Evolutionary conservation across 2,113 vertebrate genomes (phyloP).

Genomic region (Rhinoptilus africanus): DNA sequence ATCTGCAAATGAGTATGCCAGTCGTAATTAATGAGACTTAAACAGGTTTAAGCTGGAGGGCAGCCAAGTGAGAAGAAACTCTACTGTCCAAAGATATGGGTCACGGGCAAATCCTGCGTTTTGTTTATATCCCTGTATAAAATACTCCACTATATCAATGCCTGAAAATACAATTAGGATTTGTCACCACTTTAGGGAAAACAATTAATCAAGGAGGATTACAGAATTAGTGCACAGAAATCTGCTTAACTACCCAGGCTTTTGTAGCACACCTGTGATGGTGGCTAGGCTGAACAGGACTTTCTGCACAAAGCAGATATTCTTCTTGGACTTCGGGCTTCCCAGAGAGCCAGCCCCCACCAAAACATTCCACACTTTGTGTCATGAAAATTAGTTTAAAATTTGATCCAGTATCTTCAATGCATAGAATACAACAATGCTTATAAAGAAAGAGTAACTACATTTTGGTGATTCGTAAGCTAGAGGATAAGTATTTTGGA

Average conservation of each 20-base stretch:
- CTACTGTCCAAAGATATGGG: neutral
- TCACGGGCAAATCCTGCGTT: neutral
- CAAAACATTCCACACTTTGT: neutral
- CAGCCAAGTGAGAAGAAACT: neutral
- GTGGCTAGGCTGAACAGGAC: neutral
- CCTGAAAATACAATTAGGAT: conserved; percentile 42
- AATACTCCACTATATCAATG: neutral
- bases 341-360: neutral
- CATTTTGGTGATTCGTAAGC: neutral
- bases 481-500: neutral
- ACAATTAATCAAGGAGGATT: conserved; percentile 43
- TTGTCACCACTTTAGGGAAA: conserved; percentile 8
- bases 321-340: neutral
- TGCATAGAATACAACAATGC: neutral
- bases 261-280: neutral
- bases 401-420: neutral
- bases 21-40: neutral
- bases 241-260: neutral
- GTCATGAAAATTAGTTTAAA: neutral
- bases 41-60: neutral
- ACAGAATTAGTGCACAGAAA: conserved; percentile 1
- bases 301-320: neutral
- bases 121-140: neutral
- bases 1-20: neutral
- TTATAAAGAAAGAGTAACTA: neutral